A percentile compares a stretch with the other conserved stretches of the same genome.
These are phyloP conservation scores for Nixonia krombeini DNA, from an alignment of 1,140 invertebrate genomes.

Conservation along the genomic window DNA sequence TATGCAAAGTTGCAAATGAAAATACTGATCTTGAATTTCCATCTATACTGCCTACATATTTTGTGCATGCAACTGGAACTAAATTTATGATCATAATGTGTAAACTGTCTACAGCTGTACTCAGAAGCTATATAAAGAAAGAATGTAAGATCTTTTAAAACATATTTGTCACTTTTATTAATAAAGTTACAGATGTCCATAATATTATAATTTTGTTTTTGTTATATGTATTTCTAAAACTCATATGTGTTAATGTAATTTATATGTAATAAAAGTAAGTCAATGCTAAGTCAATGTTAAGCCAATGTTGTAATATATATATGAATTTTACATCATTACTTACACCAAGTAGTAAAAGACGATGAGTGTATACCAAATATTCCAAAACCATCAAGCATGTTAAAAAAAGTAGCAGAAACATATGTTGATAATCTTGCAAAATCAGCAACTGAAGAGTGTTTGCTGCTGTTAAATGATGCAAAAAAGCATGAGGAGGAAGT, in stretches of 20 bases:
- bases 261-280: no score
- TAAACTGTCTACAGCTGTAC: conserved; percentile 37
- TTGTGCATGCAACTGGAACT: conserved; percentile 48
- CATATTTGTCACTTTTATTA: no score
- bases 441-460: not conserved
- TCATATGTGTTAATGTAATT: no score
- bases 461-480: not conserved
- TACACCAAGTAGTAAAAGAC: no score
- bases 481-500: not conserved
- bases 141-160: conserved; percentile 30
- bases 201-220: no score
- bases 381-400: no score
- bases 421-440: not conserved
- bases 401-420: not conserved
- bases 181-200: no score
- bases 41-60: conserved; percentile 41
- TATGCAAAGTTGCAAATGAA: conserved; percentile 34
- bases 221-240: no score
- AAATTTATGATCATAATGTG: conserved; percentile 53
- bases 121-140: conserved; percentile 29
- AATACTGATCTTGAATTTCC: conserved; percentile 48
- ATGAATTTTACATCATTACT: no score
- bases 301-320: no score
- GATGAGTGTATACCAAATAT: no score
- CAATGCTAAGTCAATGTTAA: no score